Conservation (phyloP, 1,140 invertebrate species). For the Zaprionus nigranus region DNA sequence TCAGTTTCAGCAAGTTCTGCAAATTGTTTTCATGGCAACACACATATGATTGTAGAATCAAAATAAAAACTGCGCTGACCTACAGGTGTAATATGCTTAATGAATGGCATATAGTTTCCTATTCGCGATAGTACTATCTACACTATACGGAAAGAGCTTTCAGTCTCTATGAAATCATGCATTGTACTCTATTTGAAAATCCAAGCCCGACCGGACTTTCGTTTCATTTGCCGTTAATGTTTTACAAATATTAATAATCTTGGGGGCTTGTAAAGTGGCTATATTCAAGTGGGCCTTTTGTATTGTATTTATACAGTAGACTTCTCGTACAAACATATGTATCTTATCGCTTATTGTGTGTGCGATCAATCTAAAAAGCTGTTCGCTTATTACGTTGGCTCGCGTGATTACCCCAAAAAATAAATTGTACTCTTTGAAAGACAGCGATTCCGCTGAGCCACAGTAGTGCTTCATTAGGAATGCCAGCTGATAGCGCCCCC, state of each 20-base stretch:
- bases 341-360: conserved; percentile 34
- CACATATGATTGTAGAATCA: conserved; percentile 2
- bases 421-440: conserved; percentile 1
- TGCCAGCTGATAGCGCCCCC: conserved; percentile 18
- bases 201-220: background rate
- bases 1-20: background rate
- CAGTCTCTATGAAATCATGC: background rate
- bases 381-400: conserved; percentile 28
- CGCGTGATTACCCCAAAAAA: conserved; percentile 18
- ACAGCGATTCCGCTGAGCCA: background rate
- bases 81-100: background rate
- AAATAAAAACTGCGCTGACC: background rate
- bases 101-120: background rate
- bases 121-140: background rate
- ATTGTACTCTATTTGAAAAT: background rate
- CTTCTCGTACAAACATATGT: background rate
- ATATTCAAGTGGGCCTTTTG: conserved; percentile 41
- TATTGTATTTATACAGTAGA: background rate
- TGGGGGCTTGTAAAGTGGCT: conserved; percentile 8
- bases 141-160: background rate
- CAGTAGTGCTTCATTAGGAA: conserved; percentile 10
- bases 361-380: conserved; percentile 15
- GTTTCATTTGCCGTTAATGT: background rate
- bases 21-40: conserved; percentile 1
- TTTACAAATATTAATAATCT: conserved; percentile 25